A percentile compares a stretch with the other conserved stretches of the same genome.
Evolutionary conservation across 2,113 vertebrate genomes (phyloP).

Genomic region (Platichthys stellatus): DNA sequence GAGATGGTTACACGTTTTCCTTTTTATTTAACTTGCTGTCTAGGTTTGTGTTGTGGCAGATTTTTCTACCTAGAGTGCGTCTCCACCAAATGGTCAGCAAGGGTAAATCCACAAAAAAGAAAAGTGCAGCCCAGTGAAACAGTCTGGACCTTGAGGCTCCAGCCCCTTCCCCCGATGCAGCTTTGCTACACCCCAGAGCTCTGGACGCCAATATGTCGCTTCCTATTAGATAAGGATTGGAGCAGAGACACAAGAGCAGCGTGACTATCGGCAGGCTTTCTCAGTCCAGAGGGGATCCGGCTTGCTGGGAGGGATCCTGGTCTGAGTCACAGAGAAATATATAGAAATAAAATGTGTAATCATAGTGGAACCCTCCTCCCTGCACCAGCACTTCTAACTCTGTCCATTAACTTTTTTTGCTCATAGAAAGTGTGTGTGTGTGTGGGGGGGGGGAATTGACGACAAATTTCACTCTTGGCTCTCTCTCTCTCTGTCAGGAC

Average conservation of each 20-base stretch:
- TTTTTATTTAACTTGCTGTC: no score
- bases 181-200: conserved; percentile 41
- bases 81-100: neutral
- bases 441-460: no score
- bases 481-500: neutral
- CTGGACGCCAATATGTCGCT: conserved; percentile 38
- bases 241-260: conserved; percentile 23
- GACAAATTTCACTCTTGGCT: neutral
- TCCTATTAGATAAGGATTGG: conserved; percentile 36
- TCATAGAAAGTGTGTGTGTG: no score
- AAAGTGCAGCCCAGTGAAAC: conserved; percentile 11
- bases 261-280: conserved; percentile 7
- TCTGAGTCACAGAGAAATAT: conserved; percentile 28
- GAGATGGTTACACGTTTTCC: neutral
- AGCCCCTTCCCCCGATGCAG: conserved; percentile 32
- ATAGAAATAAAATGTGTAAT: conserved; percentile 8
- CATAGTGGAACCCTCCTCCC: neutral
- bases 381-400: neutral
- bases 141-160: conserved; percentile 17
- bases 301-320: conserved; percentile 22
- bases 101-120: conserved; percentile 35
- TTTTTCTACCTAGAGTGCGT: neutral
- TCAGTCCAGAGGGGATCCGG: conserved; percentile 25
- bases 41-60: neutral
- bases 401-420: neutral